Conservation (phyloP, 2,888 invertebrate species). For the Rhimphoctona megacephalus region DNA sequence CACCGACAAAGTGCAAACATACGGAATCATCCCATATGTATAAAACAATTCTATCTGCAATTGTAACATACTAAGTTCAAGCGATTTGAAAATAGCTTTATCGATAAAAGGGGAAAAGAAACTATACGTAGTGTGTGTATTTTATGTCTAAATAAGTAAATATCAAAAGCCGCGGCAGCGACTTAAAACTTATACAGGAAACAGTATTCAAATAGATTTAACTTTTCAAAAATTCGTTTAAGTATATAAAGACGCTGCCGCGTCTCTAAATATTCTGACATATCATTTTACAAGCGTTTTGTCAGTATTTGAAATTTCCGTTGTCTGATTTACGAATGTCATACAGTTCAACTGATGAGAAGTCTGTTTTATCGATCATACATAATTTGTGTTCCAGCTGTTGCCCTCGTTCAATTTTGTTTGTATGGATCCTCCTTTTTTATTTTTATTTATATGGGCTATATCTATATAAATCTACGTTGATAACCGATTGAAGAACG, state of each 20-base stretch:
- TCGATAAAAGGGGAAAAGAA: background rate
- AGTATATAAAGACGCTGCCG: too few species aligned
- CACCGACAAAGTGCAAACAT: background rate
- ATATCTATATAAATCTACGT: background rate
- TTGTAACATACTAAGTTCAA: background rate
- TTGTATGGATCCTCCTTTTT: slow-evolving; percentile 1
- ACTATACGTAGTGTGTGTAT: background rate
- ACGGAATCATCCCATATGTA: background rate
- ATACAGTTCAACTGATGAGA: background rate
- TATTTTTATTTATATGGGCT: slow-evolving; percentile 5
- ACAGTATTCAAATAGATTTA: too few species aligned
- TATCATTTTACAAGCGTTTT: background rate
- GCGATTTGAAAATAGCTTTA: background rate
- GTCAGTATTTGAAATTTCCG: background rate
- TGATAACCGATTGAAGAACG: slow-evolving; percentile 12
- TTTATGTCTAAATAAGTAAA: background rate
- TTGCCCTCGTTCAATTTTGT: slow-evolving; percentile 15
- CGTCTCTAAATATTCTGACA: background rate
- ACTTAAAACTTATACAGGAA: too few species aligned
- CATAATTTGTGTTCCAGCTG: slow-evolving; percentile 25
- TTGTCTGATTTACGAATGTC: background rate
- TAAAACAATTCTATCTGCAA: background rate
- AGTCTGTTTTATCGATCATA: background rate
- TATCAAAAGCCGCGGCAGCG: too few species aligned
- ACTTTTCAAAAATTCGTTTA: too few species aligned